A percentile compares a stretch with the other conserved stretches of the same genome.
These are phyloP conservation scores for Notothenia coriiceps DNA, from an alignment of 2,113 vertebrate genomes.

Conservation along the genomic window DNA sequence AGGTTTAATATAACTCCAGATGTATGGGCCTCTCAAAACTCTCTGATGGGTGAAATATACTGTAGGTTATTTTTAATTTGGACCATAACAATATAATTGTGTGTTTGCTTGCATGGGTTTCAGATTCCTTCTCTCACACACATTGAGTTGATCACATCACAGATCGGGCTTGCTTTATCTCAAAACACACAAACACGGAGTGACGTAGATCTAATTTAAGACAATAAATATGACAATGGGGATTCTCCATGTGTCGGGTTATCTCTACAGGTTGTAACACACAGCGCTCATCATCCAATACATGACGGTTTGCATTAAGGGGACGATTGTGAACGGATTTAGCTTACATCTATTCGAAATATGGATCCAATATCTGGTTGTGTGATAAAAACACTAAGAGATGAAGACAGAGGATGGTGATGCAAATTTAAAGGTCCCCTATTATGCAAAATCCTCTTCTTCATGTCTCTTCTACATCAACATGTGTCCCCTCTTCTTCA, in stretches of 20 bases:
- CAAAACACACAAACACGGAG: constrained; percentile 21
- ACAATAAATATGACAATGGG: constrained; percentile 1
- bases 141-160: background rate
- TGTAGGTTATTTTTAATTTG: background rate
- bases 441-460: no score
- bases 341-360: background rate
- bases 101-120: constrained; percentile 4
- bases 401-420: background rate
- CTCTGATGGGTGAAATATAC: background rate
- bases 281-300: background rate
- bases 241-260: constrained; percentile 8
- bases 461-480: no score
- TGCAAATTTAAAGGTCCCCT: background rate
- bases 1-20: background rate
- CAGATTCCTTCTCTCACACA: background rate
- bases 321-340: constrained; percentile 16
- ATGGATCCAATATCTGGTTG: background rate
- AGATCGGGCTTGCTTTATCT: constrained; percentile 10
- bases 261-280: constrained; percentile 21
- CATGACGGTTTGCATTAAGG: background rate
- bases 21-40: background rate
- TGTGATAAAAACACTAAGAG: constrained; percentile 35
- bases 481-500: no score
- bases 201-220: constrained; percentile 15
- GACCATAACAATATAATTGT: background rate